Percentiles rank a stretch among this genome's conserved stretches.
Evolutionary conservation across 1,140 invertebrate genomes (phyloP).

Genomic region (Aethina tumida): DNA sequence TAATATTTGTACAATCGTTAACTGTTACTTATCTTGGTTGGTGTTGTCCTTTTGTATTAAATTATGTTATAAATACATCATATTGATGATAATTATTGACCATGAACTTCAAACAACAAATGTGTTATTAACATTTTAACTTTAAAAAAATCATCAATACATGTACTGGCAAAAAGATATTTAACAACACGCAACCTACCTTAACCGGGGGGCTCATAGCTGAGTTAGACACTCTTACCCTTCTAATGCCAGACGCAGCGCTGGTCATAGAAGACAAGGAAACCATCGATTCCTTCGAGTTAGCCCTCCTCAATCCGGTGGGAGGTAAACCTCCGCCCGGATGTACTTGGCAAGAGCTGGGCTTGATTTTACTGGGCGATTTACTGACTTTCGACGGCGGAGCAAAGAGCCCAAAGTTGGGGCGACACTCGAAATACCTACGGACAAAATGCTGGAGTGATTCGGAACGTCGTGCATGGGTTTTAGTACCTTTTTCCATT

Average conservation of each 20-base stretch:
- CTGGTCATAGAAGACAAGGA: conserved; percentile 64
- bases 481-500: conserved; percentile 60
- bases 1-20: no score
- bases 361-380: conserved; percentile 65
- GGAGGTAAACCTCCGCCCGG: conserved; percentile 44
- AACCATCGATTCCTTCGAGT: conserved; percentile 78
- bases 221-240: conserved; percentile 55
- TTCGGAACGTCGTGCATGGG: not conserved
- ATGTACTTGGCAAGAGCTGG: conserved; percentile 52
- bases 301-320: conserved; percentile 54
- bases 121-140: no score
- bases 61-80: no score
- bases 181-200: conserved; percentile 46
- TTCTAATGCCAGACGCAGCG: conserved; percentile 37
- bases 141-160: no score
- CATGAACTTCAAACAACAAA: no score
- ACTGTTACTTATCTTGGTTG: no score
- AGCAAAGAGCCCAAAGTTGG: conserved; percentile 87
- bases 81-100: no score
- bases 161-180: no score
- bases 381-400: conserved; percentile 77
- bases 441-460: conserved; percentile 21
- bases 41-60: no score
- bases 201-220: conserved; percentile 50
- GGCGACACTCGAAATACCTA: conserved; percentile 90